These are phyloP conservation scores for Autographa pulchrina DNA, from an alignment of 2,888 invertebrate genomes.

Conservation along the genomic window DNA sequence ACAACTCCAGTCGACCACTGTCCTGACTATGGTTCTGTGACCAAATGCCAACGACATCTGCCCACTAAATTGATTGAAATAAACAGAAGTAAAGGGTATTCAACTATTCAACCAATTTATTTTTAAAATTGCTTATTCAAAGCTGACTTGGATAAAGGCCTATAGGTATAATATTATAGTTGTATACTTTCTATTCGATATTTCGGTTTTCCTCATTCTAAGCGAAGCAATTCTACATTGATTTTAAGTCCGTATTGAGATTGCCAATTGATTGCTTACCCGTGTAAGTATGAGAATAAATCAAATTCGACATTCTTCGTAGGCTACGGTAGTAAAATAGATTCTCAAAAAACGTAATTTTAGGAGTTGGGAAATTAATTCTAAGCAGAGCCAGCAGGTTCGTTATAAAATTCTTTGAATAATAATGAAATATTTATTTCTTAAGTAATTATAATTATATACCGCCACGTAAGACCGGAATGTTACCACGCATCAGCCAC, in stretches of 20 bases:
- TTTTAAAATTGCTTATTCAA: constrained; percentile 51
- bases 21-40: constrained; percentile 20
- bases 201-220: constrained; percentile 5
- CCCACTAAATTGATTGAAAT: constrained; percentile 51
- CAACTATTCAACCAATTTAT: constrained; percentile 44
- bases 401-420: constrained; percentile 6
- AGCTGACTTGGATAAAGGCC: constrained; percentile 11
- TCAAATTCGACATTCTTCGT: background rate
- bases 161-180: background rate
- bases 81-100: constrained; percentile 33
- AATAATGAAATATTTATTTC: constrained; percentile 10
- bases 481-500: constrained; percentile 22
- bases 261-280: background rate
- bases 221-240: background rate
- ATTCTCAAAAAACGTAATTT: background rate
- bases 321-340: background rate
- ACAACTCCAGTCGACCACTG: constrained; percentile 41
- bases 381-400: background rate
- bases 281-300: constrained; percentile 3
- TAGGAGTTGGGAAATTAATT: background rate
- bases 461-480: constrained; percentile 34
- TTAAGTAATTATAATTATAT: constrained; percentile 16
- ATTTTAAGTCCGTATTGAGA: background rate
- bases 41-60: constrained; percentile 39
- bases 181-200: constrained; percentile 21